A percentile compares a stretch with the other conserved stretches of the same genome.
phyloP scores from a whole-genome alignment of 92 coral and sea anemone species.

The Porites evermanni region DNA sequence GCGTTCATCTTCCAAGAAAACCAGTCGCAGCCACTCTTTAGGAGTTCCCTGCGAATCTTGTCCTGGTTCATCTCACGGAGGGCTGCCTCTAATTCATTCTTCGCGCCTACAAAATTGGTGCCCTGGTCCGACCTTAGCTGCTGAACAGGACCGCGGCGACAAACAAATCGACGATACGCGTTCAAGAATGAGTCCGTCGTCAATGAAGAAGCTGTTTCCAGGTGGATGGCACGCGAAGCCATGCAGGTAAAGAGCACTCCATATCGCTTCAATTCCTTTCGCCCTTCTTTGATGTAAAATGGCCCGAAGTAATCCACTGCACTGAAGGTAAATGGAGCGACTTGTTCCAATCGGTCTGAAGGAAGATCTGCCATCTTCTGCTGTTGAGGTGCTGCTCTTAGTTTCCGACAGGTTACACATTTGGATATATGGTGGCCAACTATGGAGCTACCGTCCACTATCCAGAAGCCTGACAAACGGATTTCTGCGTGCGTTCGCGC shows the following conservation, averaged over 20 bases:
- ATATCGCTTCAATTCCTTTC: not conserved
- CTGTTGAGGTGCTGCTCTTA: slow-evolving; percentile 22
- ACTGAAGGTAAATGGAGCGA: slow-evolving; percentile 16
- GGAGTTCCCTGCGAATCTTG: too few relatives aligned
- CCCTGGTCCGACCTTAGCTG: not conserved
- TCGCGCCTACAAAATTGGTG: not conserved
- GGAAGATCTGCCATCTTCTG: slow-evolving; percentile 16
- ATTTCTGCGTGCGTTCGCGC: too few relatives aligned
- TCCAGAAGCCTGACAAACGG: too few relatives aligned
- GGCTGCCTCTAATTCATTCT: not conserved
- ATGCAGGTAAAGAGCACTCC: slow-evolving; percentile 7
- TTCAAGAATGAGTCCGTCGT: not conserved
- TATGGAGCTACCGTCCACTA: too few relatives aligned
- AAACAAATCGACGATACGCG: not conserved
- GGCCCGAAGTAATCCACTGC: not conserved
- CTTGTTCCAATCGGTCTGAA: not conserved
- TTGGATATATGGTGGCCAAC: too few relatives aligned
- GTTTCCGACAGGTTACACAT: not conserved
- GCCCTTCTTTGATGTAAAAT: slow-evolving; percentile 6
- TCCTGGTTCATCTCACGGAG: not conserved
- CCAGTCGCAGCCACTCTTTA: too few relatives aligned
- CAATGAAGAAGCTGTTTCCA: not conserved
- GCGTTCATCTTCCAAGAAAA: too few relatives aligned
- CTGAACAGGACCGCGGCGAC: not conserved
- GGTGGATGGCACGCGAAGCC: not conserved